Percentiles rank a stretch among this genome's conserved stretches.
Conservation (phyloP, 2,113 vertebrate species). For the Hipposideros armiger region DNA sequence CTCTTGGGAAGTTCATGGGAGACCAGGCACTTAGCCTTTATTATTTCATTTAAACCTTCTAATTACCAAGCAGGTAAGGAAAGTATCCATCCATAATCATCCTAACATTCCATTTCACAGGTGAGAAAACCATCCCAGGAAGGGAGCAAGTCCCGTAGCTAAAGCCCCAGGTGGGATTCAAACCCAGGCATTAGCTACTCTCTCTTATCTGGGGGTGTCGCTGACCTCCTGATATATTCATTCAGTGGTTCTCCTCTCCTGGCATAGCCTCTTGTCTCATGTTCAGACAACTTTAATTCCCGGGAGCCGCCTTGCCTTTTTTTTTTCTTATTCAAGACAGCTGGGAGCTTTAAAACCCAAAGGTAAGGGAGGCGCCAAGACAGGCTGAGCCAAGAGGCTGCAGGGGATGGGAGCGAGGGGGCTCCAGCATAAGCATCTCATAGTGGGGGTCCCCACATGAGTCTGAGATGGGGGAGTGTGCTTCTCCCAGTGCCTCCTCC, state of each 20-base stretch:
- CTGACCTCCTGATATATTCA: not conserved
- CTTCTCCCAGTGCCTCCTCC: not conserved
- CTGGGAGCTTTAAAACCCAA: not conserved
- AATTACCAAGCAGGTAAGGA: not conserved
- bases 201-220: not conserved
- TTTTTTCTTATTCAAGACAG: not conserved
- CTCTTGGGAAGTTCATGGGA: not conserved
- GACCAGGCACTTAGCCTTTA: not conserved
- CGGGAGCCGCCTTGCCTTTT: not conserved
- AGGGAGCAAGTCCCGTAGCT: not conserved
- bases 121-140: not conserved
- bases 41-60: not conserved
- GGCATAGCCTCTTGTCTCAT: not conserved
- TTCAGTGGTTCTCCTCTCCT: not conserved
- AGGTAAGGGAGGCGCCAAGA: not conserved
- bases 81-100: fast-evolving
- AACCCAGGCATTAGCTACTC: not conserved
- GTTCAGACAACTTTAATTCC: not conserved
- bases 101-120: not conserved
- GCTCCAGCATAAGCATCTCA: not conserved
- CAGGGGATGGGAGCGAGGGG: not conserved
- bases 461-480: not conserved
- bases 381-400: not conserved
- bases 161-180: not conserved
- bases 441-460: not conserved